Evolutionary conservation across 2,113 vertebrate species (phyloP), one percentile per base, ranked within the genome.

Genomic region (Saguinus imperator): DNA sequence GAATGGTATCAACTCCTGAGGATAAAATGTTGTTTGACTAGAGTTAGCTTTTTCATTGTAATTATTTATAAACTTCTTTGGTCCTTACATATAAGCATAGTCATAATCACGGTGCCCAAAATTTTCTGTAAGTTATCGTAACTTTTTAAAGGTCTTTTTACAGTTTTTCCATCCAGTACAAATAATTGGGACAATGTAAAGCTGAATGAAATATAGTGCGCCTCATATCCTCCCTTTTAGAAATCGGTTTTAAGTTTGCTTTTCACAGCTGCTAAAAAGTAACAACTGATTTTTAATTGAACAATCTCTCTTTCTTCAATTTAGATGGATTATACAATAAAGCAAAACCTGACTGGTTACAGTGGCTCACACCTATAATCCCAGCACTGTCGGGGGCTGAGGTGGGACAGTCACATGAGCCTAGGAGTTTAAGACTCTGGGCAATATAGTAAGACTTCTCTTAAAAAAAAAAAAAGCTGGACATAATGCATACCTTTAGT

Each of bases 121-220:
- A 58, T 81, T 77, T 94, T 87, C 72, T 79, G 1, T 61, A 80
- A 61, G 61, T 64, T 64, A 64, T 3, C 55, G 18, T 83, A 61
- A 37, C 58, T 72, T 52, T 57, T 81, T 88, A 70, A 92, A 97
- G 95, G n/a, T 57, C 25, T 91, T 91, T 66, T 45, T 70, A 50
- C 18, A 43, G 4, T 61, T 82, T 45, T 76, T 27, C 55, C 21
- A 58, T 58, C 50, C 9, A 14, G 29, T 80, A 21, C 27, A 70
- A 68, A 18, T 50, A 81, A 64, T 77, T 73, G 68, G 57, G 40
- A 79, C 88, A 40, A 83, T 18, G 0, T 55, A 82, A 88, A 92
- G 23, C 64, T 7, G 3, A 35, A n/a, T 70, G 52, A 84, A 77
- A 64, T 57, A 37, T 58, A 48, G 27, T 76, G 17, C 25, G 10